Evolutionary conservation across 2,113 vertebrate genomes (phyloP).

Genomic region (Nasalis larvatus): DNA sequence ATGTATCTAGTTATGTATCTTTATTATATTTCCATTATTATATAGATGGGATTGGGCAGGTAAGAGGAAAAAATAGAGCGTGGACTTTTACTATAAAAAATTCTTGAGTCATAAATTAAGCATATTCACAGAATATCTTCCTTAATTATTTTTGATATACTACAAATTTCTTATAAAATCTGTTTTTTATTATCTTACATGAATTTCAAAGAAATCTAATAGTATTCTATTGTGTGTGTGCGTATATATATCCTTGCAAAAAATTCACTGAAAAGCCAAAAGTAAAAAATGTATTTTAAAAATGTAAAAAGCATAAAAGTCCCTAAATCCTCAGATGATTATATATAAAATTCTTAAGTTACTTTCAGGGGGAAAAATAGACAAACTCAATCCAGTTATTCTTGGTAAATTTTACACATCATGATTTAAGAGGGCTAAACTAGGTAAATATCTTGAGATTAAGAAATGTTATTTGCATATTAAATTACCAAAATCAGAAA

Average conservation of each 20-base stretch:
- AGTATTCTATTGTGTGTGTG: not conserved
- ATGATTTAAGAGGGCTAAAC: not conserved
- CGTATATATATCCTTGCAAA: not conserved
- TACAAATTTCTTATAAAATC: not conserved
- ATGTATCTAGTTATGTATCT: not conserved
- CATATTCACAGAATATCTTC: not conserved
- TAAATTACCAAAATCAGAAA: not conserved
- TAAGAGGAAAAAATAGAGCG: not conserved
- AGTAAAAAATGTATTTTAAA: slow-evolving; percentile 17
- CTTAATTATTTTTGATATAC: not conserved
- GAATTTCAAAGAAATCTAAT: not conserved
- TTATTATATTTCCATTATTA: not conserved
- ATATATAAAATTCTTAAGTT: not conserved
- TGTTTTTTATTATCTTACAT: not conserved
- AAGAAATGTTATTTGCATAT: not conserved
- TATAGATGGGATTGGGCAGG: not conserved
- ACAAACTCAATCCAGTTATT: not conserved
- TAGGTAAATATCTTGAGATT: not conserved
- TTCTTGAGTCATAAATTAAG: not conserved
- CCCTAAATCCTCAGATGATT: not conserved
- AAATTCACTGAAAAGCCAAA: not conserved
- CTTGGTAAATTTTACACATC: not conserved
- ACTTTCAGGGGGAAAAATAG: not conserved
- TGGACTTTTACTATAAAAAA: not conserved
- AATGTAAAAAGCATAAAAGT: not conserved